These are phyloP conservation scores for Etheostoma cragini DNA, from an alignment of 2,113 vertebrate genomes.

Conservation along the genomic window DNA sequence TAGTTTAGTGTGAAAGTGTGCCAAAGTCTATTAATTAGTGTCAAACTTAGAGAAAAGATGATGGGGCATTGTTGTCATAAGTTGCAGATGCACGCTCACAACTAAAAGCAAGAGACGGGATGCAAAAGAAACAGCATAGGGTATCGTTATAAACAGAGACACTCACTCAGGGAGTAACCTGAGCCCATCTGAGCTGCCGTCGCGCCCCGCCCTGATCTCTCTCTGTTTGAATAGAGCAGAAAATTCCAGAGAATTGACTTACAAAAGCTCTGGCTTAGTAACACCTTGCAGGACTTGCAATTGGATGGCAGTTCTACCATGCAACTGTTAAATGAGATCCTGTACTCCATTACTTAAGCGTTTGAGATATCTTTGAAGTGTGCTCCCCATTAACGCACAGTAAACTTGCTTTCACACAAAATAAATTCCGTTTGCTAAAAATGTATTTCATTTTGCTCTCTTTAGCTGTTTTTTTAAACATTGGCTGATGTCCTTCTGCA, in stretches of 20 bases:
- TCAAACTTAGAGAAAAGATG: background rate
- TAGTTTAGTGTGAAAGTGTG: background rate
- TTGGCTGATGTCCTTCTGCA: constrained; percentile 22
- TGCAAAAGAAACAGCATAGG: constrained; percentile 8
- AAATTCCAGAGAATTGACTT: constrained; percentile 15
- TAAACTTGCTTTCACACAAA: constrained; percentile 34
- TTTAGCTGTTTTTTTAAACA: constrained; percentile 17
- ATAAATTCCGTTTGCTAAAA: constrained; percentile 39
- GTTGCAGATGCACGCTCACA: background rate
- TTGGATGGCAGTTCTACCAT: constrained; percentile 32
- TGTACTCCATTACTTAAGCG: constrained; percentile 17
- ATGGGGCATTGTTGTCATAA: background rate
- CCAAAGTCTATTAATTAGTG: background rate
- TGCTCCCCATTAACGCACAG: constrained; percentile 14
- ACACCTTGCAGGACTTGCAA: constrained; percentile 41
- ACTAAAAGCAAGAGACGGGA: constrained; percentile 5
- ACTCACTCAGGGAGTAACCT: constrained; percentile 31
- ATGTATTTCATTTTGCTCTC: constrained; percentile 19
- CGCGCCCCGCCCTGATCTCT: constrained; percentile 51
- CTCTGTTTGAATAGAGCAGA: constrained; percentile 20
- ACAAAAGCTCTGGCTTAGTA: constrained; percentile 26
- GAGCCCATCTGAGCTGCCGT: constrained; percentile 15
- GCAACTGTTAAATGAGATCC: constrained; percentile 37
- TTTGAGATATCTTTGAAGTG: constrained; percentile 37
- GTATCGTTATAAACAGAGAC: constrained; percentile 38